Percentiles rank a stretch among this genome's conserved stretches.
Conservation (phyloP, 2,797 vertebrate species). For the Notamacropus eugenii region DNA sequence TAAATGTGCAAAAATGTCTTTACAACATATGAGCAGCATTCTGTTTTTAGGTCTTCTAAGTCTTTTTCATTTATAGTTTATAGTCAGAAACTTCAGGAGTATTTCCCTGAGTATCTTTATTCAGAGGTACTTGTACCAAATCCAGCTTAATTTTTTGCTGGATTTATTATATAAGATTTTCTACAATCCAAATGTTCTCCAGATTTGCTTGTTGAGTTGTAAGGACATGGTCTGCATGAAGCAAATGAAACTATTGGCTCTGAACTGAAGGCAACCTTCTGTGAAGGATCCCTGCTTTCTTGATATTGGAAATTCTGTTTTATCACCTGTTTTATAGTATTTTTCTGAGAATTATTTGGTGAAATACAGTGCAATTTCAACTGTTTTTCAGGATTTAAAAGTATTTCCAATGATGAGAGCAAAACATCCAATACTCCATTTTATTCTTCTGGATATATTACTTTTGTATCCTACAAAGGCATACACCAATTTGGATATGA, state of each 20-base stretch:
- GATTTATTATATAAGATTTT: conserved; percentile 59
- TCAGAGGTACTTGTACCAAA: conserved; percentile 52
- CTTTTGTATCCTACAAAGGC: conserved; percentile 86
- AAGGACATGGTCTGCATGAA: not conserved
- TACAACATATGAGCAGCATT: conserved; percentile 1
- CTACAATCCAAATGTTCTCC: conserved; percentile 68
- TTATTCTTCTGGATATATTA: conserved; percentile 84
- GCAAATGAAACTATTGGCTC: conserved; percentile 38
- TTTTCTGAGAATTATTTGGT: conserved; percentile 74
- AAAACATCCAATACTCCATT: conserved; percentile 81
- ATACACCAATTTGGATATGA: conserved; percentile 89
- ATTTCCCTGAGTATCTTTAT: conserved; percentile 61
- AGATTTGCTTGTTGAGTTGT: conserved; percentile 58
- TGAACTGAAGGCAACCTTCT: conserved; percentile 59
- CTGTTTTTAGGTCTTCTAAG: conserved; percentile 63
- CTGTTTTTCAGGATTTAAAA: conserved; percentile 77
- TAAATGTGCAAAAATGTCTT: conserved; percentile 51
- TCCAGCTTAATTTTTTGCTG: conserved; percentile 61
- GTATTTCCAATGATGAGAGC: conserved; percentile 79
- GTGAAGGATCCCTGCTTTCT: conserved; percentile 68
- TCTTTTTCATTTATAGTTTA: conserved; percentile 70
- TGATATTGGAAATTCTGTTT: conserved; percentile 59
- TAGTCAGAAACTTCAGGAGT: conserved; percentile 66
- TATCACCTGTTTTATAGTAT: conserved; percentile 39
- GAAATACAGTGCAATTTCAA: conserved; percentile 75